Evolutionary conservation across 2,113 vertebrate genomes (phyloP).

Genomic region (Heterocephalus glaber): DNA sequence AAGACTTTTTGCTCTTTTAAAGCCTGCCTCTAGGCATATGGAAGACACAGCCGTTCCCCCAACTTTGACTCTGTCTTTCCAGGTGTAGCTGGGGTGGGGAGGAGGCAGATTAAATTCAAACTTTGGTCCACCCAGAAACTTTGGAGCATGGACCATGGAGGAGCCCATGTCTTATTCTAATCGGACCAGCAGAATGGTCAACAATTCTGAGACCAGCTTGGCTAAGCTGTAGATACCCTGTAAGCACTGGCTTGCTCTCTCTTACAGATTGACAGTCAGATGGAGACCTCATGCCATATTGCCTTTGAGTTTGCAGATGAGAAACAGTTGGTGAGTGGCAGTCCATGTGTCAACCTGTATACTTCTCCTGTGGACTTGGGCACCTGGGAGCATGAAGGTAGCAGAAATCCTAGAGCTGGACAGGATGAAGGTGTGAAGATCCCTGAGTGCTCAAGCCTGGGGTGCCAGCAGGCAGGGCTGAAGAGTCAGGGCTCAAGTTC

Average conservation of each 20-base stretch:
- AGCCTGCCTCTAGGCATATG: neutral
- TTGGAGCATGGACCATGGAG: neutral
- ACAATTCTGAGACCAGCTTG: neutral
- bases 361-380: neutral
- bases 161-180: neutral
- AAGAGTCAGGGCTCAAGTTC: neutral
- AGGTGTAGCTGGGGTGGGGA: neutral
- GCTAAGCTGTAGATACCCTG: neutral
- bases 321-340: constrained; percentile 83
- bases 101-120: neutral
- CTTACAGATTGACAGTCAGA: constrained; percentile 88
- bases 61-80: neutral
- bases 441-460: neutral
- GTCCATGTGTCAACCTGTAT: neutral
- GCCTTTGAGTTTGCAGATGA: constrained; percentile 82
- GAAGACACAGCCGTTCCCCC: neutral
- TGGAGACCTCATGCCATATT: constrained; percentile 83
- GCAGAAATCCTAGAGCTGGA: neutral
- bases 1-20: neutral
- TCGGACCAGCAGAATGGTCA: neutral
- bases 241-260: constrained; percentile 32
- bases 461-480: neutral
- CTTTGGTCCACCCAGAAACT: neutral
- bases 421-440: neutral
- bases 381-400: neutral